phyloP scores from a whole-genome alignment of 2,113 vertebrate genomes.

The Toxotes jaculatrix region DNA sequence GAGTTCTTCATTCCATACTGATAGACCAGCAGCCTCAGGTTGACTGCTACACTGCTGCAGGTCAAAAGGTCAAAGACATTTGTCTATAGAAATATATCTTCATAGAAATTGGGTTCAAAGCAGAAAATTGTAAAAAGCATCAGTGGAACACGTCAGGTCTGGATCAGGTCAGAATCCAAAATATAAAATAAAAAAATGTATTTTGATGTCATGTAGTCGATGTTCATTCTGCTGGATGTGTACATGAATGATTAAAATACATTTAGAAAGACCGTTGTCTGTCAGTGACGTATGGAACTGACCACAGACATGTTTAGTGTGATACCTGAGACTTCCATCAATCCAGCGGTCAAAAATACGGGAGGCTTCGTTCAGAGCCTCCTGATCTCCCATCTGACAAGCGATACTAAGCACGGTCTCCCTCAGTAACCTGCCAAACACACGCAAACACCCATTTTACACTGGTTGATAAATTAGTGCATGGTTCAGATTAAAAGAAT shows the following conservation, averaged over 20 bases:
- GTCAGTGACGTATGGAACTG: neutral
- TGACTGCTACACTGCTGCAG: constrained; percentile 85
- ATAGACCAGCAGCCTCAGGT: constrained; percentile 93
- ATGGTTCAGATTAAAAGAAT: neutral
- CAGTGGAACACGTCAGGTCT: too few species aligned
- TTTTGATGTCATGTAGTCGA: neutral
- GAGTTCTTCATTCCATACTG: constrained; percentile 94
- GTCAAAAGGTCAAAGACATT: neutral
- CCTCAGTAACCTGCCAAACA: constrained; percentile 88
- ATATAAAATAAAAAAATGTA: too few species aligned
- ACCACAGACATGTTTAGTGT: neutral
- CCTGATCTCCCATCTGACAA: constrained; percentile 86
- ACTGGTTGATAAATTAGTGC: neutral
- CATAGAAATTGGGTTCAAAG: neutral
- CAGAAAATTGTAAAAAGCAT: too few species aligned
- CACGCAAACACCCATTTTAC: neutral
- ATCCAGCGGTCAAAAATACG: constrained; percentile 87
- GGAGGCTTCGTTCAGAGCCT: constrained; percentile 82
- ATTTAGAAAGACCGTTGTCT: neutral
- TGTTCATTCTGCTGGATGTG: neutral
- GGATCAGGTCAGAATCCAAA: too few species aligned
- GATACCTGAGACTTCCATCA: constrained; percentile 65
- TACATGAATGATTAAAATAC: neutral
- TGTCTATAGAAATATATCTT: neutral
- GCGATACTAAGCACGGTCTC: constrained; percentile 88